Conservation (phyloP, 2,113 vertebrate species). For the Chloropsis hardwickii region DNA sequence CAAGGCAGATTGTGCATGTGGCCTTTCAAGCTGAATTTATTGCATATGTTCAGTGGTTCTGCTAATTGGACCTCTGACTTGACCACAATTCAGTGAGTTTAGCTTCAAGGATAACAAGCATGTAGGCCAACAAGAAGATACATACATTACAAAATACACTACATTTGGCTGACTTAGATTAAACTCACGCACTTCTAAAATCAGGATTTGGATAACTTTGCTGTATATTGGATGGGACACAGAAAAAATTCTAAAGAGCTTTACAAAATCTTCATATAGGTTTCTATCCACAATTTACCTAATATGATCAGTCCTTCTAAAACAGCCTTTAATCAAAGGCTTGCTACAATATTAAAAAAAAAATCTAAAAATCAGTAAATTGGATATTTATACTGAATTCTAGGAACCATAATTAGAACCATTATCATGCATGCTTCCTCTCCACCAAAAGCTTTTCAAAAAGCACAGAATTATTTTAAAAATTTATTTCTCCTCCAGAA, state of each 20-base stretch:
- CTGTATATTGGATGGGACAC: not conserved
- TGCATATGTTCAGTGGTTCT: conserved; percentile 59
- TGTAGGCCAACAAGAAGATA: not conserved
- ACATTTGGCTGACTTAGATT: not conserved
- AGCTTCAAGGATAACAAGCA: conserved; percentile 36
- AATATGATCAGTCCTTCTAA: not conserved
- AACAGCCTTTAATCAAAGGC: not conserved
- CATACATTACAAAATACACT: not conserved
- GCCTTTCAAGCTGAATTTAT: conserved; percentile 70
- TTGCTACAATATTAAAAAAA: not conserved
- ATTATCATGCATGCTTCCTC: not conserved
- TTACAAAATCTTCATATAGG: not conserved
- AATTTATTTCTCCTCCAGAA: not conserved
- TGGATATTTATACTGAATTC: not conserved
- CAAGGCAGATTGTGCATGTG: conserved; percentile 62
- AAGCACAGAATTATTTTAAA: not conserved
- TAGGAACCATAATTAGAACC: not conserved
- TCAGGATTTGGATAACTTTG: not conserved
- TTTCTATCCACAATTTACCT: not conserved
- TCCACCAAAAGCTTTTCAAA: not conserved
- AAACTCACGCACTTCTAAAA: not conserved
- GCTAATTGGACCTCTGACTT: conserved; percentile 57
- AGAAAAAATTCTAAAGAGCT: not conserved
- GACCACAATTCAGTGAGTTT: conserved; percentile 47
- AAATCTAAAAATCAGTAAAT: not conserved